Percentiles rank a stretch among this genome's conserved stretches.
Evolutionary conservation across 2,888 invertebrate genomes (phyloP).

Genomic region (Pristionchus arcanus): DNA sequence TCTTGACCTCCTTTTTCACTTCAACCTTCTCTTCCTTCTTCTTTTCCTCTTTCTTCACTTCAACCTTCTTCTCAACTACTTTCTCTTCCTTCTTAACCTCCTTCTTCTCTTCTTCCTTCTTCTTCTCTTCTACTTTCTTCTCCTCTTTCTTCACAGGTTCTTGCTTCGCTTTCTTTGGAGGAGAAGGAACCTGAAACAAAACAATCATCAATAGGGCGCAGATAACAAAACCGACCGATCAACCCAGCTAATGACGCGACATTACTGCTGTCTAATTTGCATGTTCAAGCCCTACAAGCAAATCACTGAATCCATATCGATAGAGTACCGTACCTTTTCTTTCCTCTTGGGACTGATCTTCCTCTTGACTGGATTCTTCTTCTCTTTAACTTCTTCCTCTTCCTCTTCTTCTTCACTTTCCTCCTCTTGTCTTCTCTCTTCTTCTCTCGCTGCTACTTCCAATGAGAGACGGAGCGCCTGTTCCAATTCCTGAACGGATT

Average conservation of each 20-base stretch:
- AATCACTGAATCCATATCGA: neutral
- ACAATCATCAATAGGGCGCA: neutral
- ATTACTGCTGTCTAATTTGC: neutral
- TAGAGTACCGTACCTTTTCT: conserved; percentile 16
- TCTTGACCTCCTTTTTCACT: conserved; percentile 18
- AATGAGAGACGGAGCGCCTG: conserved; percentile 46
- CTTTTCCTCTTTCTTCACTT: neutral
- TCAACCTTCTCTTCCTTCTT: neutral
- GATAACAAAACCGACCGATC: neutral
- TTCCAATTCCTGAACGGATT: conserved; percentile 29
- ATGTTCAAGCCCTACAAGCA: neutral
- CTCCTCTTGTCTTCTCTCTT: conserved; percentile 43
- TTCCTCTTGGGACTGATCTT: conserved; percentile 40
- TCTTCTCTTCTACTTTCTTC: too few species aligned
- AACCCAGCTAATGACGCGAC: neutral
- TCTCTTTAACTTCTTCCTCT: too few species aligned
- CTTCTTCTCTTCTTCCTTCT: conserved; percentile 4
- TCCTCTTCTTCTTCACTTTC: conserved; percentile 24
- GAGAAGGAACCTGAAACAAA: neutral
- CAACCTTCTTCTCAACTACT: neutral
- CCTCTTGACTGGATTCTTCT: conserved; percentile 34
- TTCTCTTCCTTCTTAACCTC: neutral
- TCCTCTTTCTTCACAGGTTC: conserved; percentile 46
- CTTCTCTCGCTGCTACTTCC: conserved; percentile 39
- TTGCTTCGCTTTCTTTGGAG: conserved; percentile 45